Conservation (phyloP, 2,113 vertebrate species). For the Channa argus region DNA sequence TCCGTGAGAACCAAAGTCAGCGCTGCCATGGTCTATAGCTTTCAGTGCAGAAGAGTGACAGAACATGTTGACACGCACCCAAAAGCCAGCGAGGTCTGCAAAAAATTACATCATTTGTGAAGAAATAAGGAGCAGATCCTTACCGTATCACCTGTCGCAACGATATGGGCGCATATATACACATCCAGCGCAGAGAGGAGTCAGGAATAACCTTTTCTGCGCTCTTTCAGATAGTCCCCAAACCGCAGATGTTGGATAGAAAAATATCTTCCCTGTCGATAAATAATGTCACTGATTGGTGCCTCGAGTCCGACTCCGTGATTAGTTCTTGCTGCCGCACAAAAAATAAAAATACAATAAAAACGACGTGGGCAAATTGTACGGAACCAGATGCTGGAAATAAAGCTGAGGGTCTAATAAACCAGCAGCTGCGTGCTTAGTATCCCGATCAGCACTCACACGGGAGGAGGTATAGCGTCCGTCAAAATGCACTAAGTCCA, state of each 20-base stretch:
- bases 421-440: conserved; percentile 64
- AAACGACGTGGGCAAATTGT: neutral
- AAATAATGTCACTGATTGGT: conserved; percentile 31
- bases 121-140: conserved; percentile 45
- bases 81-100: conserved; percentile 11
- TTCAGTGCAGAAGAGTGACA: conserved; percentile 42
- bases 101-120: conserved; percentile 17
- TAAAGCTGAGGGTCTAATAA: conserved; percentile 39
- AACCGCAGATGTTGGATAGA: conserved; percentile 11
- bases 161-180: conserved; percentile 39
- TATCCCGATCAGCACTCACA: conserved; percentile 74
- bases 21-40: conserved; percentile 14
- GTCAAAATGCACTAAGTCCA: conserved; percentile 63
- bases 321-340: conserved; percentile 26
- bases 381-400: conserved; percentile 36
- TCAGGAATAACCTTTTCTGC: conserved; percentile 56
- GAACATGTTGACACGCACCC: conserved; percentile 26
- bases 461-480: conserved; percentile 54
- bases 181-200: conserved; percentile 68
- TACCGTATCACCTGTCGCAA: conserved; percentile 73
- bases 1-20: conserved; percentile 67
- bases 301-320: conserved; percentile 28
- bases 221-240: conserved; percentile 47
- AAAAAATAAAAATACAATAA: neutral
- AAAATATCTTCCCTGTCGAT: conserved; percentile 48